Percentiles rank a stretch among this genome's conserved stretches.
phyloP scores from a whole-genome alignment of 2,888 invertebrate species.

The Polietes domitor region DNA sequence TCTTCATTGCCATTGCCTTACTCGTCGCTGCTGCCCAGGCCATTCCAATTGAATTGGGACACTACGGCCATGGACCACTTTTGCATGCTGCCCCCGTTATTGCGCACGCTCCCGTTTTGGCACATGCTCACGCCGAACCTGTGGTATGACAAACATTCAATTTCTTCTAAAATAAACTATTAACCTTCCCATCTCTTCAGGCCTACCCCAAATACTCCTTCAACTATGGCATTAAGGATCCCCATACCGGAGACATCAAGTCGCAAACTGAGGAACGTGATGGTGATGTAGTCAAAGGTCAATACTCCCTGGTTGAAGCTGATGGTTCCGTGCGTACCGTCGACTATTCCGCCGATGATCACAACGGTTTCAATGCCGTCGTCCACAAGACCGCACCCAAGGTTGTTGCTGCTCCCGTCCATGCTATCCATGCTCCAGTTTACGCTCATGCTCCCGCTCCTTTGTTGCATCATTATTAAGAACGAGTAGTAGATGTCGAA shows the following conservation, averaged over 20 bases:
- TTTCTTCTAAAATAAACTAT: neutral
- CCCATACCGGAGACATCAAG: slow-evolving; percentile 88
- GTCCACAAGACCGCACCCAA: slow-evolving; percentile 85
- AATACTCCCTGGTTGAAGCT: slow-evolving; percentile 82
- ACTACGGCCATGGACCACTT: slow-evolving; percentile 74
- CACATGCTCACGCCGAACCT: slow-evolving; percentile 72
- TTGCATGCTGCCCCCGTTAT: slow-evolving; percentile 75
- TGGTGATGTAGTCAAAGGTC: slow-evolving; percentile 88
- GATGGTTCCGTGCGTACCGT: slow-evolving; percentile 83
- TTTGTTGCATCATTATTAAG: slow-evolving; percentile 80
- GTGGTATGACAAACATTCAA: slow-evolving; percentile 53
- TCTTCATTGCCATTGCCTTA: slow-evolving; percentile 79
- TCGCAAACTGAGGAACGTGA: slow-evolving; percentile 86
- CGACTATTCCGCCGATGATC: slow-evolving; percentile 86
- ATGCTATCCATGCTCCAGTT: slow-evolving; percentile 57
- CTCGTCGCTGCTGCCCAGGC: slow-evolving; percentile 78
- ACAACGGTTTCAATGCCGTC: slow-evolving; percentile 87
- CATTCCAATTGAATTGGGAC: slow-evolving; percentile 79
- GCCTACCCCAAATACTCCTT: slow-evolving; percentile 87
- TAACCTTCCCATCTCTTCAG: slow-evolving; percentile 75
- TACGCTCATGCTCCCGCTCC: slow-evolving; percentile 79
- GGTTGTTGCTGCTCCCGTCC: slow-evolving; percentile 76
- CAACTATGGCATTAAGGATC: slow-evolving; percentile 87
- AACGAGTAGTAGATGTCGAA: slow-evolving; percentile 46
- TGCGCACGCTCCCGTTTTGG: slow-evolving; percentile 70